A percentile compares a stretch with the other conserved stretches of the same genome.
Conservation (phyloP, 2,888 invertebrate genomes). For the Lepetodrilus schrolli region DNA sequence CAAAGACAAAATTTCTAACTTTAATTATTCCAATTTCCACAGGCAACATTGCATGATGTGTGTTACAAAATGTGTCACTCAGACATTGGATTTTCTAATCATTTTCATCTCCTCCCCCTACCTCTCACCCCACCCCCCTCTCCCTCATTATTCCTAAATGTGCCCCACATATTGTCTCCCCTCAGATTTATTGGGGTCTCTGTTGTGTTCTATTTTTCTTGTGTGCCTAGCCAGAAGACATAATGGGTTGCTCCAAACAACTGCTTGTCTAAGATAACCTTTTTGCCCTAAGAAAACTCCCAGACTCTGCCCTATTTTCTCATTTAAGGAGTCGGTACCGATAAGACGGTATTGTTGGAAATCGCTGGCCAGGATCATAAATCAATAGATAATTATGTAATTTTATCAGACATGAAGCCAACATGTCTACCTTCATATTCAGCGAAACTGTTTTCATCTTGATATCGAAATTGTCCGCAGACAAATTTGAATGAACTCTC, state of each 20-base stretch:
- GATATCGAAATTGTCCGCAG: neutral
- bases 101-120: too few relatives aligned
- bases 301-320: neutral
- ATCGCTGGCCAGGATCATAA: neutral
- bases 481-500: too few relatives aligned
- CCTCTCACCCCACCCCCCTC: too few relatives aligned
- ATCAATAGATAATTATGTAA: neutral
- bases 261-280: constrained; percentile 14
- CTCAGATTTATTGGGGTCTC: neutral
- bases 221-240: neutral
- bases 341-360: neutral
- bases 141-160: too few relatives aligned
- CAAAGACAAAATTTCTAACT: too few relatives aligned
- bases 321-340: neutral
- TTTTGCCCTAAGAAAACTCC: neutral
- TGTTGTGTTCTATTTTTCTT: constrained; percentile 14
- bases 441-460: neutral
- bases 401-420: neutral
- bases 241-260: neutral
- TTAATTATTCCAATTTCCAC: too few relatives aligned
- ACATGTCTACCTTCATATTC: neutral
- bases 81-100: too few relatives aligned
- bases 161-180: neutral
- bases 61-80: too few relatives aligned
- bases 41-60: neutral